phyloP scores from a whole-genome alignment of 2,113 vertebrate species.

The Drymodes brunneopygia region DNA sequence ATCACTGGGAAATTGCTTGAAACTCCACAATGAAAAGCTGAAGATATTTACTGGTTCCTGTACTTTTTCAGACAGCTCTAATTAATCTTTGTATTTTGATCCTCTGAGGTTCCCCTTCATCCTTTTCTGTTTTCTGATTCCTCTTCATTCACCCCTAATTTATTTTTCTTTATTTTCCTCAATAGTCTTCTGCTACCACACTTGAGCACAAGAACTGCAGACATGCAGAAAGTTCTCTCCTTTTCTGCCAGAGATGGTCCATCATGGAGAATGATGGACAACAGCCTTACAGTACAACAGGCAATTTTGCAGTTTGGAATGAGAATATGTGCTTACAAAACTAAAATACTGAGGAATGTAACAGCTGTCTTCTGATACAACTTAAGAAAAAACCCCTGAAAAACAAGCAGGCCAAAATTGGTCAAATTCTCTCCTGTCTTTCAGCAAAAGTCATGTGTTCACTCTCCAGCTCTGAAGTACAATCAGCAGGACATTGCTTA shows the following conservation, averaged over 20 bases:
- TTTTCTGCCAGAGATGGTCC: background rate
- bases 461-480: background rate
- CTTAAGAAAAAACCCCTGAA: accelerated
- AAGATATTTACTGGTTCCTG: background rate
- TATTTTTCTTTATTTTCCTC: background rate
- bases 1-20: background rate
- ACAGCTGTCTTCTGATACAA: background rate
- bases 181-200: background rate
- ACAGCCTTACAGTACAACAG: background rate
- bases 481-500: background rate
- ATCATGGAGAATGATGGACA: background rate
- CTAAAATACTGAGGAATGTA: background rate
- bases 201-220: background rate
- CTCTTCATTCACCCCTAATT: background rate
- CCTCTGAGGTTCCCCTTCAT: background rate
- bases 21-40: background rate
- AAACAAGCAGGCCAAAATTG: background rate
- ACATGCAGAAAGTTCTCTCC: background rate
- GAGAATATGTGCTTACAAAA: background rate
- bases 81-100: background rate
- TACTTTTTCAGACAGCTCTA: background rate
- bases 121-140: background rate
- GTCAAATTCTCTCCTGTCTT: background rate
- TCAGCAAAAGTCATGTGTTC: background rate
- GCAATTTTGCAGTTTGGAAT: background rate